phyloP scores from a whole-genome alignment of 2,888 invertebrate genomes.

The Choristoneura rosaceana region DNA sequence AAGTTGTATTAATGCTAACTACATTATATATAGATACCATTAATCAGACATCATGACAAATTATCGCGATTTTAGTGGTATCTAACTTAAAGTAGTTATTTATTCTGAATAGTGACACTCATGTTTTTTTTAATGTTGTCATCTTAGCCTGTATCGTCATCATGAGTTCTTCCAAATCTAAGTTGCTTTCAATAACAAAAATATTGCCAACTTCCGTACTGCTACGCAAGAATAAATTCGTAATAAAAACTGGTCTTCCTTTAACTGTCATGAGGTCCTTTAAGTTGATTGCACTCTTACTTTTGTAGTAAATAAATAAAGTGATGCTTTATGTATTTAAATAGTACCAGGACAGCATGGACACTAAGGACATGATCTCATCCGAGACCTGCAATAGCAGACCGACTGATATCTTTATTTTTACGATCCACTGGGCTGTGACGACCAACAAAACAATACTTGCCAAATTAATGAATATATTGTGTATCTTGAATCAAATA shows the following conservation, averaged over 20 bases:
- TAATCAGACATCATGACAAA: not conserved
- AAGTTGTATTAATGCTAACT: not conserved
- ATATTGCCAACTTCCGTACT: not conserved
- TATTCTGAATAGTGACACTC: not conserved
- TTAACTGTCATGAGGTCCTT: constrained; percentile 27
- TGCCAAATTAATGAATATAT: not conserved
- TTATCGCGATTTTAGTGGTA: not conserved
- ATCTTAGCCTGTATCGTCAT: not conserved
- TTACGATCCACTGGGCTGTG: constrained; percentile 10
- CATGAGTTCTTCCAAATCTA: not conserved
- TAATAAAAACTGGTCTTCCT: constrained; percentile 1
- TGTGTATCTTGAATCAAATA: not conserved
- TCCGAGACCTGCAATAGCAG: constrained; percentile 52
- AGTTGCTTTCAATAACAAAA: not conserved
- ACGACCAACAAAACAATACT: not conserved
- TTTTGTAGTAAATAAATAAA: constrained; percentile 20
- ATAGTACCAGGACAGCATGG: constrained; percentile 56
- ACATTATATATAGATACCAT: not conserved
- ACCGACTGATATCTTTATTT: constrained; percentile 63
- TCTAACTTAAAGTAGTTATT: not conserved
- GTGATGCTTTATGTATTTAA: constrained; percentile 41
- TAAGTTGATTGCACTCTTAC: constrained; percentile 37
- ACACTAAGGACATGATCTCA: constrained; percentile 64
- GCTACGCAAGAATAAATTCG: not conserved
- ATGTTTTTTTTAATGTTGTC: not conserved